These are phyloP conservation scores for Diplolepis rosae DNA, from an alignment of 2,888 invertebrate genomes.

Conservation along the genomic window DNA sequence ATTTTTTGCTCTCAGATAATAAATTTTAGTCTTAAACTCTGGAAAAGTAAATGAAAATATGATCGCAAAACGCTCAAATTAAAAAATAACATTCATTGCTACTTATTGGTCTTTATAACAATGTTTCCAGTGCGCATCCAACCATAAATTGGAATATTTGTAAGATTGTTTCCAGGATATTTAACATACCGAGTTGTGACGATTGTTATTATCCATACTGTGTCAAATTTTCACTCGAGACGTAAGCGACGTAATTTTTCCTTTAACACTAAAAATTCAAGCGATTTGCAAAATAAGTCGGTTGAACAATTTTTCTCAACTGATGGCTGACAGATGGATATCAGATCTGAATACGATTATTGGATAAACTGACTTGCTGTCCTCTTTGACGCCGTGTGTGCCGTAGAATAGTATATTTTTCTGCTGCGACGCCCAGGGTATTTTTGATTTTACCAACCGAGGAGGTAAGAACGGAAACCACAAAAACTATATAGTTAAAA, in stretches of 20 bases:
- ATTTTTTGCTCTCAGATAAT: neutral
- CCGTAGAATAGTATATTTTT: neutral
- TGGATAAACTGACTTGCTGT: neutral
- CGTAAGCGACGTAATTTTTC: slow-evolving; percentile 5
- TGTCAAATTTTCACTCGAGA: neutral
- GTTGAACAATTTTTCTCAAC: neutral
- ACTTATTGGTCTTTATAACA: neutral
- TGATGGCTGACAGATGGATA: slow-evolving; percentile 25
- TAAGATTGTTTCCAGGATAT: neutral
- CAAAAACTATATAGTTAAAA: no score
- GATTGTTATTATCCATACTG: slow-evolving; percentile 22
- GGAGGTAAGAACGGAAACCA: no score
- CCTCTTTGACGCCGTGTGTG: neutral
- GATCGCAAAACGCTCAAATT: neutral
- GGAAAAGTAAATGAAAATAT: no score
- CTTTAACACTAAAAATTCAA: neutral
- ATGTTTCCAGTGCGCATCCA: neutral
- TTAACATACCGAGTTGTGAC: slow-evolving; percentile 22
- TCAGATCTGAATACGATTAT: neutral
- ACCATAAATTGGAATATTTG: neutral
- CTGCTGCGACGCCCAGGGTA: neutral
- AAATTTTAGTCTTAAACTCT: neutral
- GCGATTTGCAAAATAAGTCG: neutral
- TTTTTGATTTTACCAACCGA: neutral
- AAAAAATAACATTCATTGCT: neutral